A percentile compares a stretch with the other conserved stretches of the same genome.
Evolutionary conservation across 30 jellyfish, hydroid and myxozoan species (phyloP).

Genomic region (Turritopsis rubra): DNA sequence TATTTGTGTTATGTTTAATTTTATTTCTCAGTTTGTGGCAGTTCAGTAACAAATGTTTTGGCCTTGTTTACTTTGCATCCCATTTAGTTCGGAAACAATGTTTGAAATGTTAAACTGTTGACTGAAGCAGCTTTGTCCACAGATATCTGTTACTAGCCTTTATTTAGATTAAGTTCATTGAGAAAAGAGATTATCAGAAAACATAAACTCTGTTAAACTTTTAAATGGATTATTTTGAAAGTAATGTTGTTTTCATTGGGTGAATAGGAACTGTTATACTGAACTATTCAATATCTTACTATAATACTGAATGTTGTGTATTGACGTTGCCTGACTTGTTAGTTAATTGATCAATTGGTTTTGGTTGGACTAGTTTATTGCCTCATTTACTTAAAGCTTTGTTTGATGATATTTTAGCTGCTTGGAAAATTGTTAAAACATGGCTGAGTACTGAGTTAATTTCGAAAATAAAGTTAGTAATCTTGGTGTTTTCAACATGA

Average conservation of each 20-base stretch:
- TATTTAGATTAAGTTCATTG: neutral
- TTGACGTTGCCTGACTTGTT: too few species aligned
- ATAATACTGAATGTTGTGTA: too few species aligned
- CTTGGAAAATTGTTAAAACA: constrained; percentile 89
- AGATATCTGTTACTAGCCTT: neutral
- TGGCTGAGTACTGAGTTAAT: constrained; percentile 95
- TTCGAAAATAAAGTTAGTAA: constrained; percentile 78
- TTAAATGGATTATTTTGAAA: neutral
- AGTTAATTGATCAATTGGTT: too few species aligned
- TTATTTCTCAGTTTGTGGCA: neutral
- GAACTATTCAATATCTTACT: neutral
- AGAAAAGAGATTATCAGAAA: neutral
- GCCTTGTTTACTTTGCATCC: neutral
- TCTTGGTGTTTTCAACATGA: neutral
- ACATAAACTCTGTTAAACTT: neutral
- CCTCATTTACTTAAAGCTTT: too few species aligned
- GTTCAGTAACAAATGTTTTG: too few species aligned
- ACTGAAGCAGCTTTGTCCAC: neutral
- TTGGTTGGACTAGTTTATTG: too few species aligned
- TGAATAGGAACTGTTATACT: neutral
- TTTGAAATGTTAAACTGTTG: neutral
- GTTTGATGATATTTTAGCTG: constrained; percentile 42
- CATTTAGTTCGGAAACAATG: neutral
- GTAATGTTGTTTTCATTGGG: neutral
- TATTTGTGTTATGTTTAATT: neutral